Evolutionary conservation across 2,888 invertebrate species (phyloP).

Genomic region (Argynnis bischoffii): DNA sequence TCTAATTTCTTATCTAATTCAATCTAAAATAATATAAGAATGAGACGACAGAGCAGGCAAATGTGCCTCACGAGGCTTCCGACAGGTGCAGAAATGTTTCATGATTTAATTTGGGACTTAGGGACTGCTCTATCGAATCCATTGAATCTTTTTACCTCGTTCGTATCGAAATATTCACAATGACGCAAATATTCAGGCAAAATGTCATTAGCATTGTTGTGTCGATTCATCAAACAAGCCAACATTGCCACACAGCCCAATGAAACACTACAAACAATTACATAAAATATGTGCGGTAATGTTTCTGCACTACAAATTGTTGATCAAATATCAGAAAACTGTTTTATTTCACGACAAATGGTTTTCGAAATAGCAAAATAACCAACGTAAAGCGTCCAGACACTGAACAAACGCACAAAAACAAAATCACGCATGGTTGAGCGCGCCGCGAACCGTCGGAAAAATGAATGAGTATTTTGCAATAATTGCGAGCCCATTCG

Average conservation of each 20-base stretch:
- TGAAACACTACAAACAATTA: constrained; percentile 43
- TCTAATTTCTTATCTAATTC: constrained; percentile 31
- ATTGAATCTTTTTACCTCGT: constrained; percentile 75
- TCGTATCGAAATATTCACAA: constrained; percentile 55
- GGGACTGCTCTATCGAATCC: constrained; percentile 79
- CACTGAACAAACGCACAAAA: constrained; percentile 75
- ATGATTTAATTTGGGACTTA: constrained; percentile 82
- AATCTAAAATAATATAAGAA: constrained; percentile 59
- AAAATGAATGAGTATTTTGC: constrained; percentile 76
- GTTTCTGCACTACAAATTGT: constrained; percentile 46
- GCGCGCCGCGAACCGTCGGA: constrained; percentile 63
- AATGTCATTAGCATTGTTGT: constrained; percentile 42
- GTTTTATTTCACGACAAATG: constrained; percentile 67
- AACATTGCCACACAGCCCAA: constrained; percentile 33
- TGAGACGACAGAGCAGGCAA: constrained; percentile 64
- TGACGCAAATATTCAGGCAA: constrained; percentile 45
- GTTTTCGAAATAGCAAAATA: constrained; percentile 67
- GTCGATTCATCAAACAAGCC: constrained; percentile 43
- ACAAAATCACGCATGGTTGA: constrained; percentile 75
- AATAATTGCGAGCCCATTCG: constrained; percentile 65
- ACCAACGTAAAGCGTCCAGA: constrained; percentile 69
- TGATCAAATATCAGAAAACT: constrained; percentile 59
- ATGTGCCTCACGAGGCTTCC: constrained; percentile 59
- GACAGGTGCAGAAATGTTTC: constrained; percentile 79
- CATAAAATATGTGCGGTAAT: constrained; percentile 44